Conservation (phyloP, 2,888 invertebrate species). For the Kuschelorhynchus macadamiae region DNA sequence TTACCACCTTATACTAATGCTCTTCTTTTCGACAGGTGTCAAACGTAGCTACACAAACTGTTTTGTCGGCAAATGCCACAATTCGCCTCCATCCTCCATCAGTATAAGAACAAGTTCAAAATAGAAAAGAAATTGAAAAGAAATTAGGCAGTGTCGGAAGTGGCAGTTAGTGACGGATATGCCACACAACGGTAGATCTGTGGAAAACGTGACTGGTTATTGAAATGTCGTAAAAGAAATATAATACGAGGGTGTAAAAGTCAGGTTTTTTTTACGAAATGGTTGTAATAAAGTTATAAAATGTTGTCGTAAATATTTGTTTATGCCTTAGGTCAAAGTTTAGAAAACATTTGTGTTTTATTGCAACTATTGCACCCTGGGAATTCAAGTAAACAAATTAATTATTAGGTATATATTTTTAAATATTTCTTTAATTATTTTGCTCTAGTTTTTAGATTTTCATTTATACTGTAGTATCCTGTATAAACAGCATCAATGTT, state of each 20-base stretch:
- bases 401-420: no score
- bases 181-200: constrained; percentile 26
- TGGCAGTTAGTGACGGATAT: constrained; percentile 43
- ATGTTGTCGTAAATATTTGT: background rate
- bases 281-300: background rate
- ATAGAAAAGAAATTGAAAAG: constrained; percentile 36
- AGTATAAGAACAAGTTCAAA: constrained; percentile 25
- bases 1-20: constrained; percentile 33
- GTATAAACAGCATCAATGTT: no score
- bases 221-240: constrained; percentile 25
- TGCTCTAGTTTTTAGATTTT: no score
- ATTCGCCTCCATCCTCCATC: constrained; percentile 11
- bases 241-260: constrained; percentile 18
- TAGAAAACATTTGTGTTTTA: constrained; percentile 8
- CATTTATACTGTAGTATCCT: no score
- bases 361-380: background rate
- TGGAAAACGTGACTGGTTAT: constrained; percentile 30
- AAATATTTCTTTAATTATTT: no score
- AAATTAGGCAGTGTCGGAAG: constrained; percentile 39
- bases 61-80: constrained; percentile 43
- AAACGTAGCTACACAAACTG: constrained; percentile 41
- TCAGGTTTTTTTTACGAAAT: constrained; percentile 1
- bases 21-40: constrained; percentile 53
- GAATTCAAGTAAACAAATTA: background rate
- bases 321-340: background rate